Conservation (phyloP, 2,797 vertebrate species). For the Sebastes diploproa region DNA sequence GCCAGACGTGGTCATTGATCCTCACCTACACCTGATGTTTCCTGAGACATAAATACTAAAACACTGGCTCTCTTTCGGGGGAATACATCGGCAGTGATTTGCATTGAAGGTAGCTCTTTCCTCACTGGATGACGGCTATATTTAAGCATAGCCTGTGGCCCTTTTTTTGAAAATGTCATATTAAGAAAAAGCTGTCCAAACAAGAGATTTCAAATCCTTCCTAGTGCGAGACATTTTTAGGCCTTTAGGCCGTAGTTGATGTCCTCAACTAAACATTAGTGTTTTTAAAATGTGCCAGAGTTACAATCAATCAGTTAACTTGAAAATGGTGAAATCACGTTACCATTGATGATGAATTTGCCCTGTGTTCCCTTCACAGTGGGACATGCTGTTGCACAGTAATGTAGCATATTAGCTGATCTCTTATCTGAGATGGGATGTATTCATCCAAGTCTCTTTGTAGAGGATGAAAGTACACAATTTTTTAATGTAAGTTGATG, state of each 20-base stretch:
- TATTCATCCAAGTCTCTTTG: not conserved
- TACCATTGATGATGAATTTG: not conserved
- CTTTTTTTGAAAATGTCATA: not conserved
- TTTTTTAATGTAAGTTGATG: not conserved
- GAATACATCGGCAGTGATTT: not conserved
- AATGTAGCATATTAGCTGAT: not conserved
- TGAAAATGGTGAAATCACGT: not conserved
- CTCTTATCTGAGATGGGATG: not conserved
- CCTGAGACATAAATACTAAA: not conserved
- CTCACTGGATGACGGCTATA: not conserved
- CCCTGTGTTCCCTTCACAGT: not conserved
- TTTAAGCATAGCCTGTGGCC: not conserved
- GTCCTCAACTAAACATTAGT: not conserved
- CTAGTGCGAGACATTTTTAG: not conserved
- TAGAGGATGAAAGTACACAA: not conserved
- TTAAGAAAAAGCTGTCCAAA: not conserved
- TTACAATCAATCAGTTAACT: not conserved
- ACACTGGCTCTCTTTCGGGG: not conserved
- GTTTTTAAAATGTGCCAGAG: not conserved
- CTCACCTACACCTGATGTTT: constrained; percentile 10
- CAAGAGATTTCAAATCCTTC: not conserved
- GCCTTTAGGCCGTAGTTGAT: accelerated
- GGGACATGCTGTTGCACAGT: not conserved
- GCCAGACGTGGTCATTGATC: constrained; percentile 33
- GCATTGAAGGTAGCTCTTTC: not conserved